Conservation (phyloP, 2,888 invertebrate species). For the Rugalucina vietnamica region DNA sequence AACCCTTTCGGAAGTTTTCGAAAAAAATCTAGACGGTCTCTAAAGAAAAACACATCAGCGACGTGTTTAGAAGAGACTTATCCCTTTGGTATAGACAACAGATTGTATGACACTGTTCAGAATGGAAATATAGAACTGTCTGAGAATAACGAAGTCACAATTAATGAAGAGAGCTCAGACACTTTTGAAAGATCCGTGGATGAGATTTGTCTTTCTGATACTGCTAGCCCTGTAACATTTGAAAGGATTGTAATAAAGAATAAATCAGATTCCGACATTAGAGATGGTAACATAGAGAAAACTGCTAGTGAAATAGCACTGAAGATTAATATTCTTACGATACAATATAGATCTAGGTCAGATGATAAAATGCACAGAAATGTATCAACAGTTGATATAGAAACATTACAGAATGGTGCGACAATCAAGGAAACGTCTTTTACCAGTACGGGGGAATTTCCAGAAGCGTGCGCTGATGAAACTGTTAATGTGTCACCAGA, state of each 20-base stretch:
- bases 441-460: not conserved
- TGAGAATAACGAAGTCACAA: not conserved
- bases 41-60: conserved; percentile 3
- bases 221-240: no score
- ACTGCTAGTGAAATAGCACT: not conserved
- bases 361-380: not conserved
- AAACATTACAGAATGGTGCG: not conserved
- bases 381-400: not conserved
- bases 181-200: no score
- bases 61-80: not conserved
- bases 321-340: not conserved
- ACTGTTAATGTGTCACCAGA: not conserved
- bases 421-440: not conserved
- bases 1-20: not conserved
- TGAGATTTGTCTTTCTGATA: no score
- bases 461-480: not conserved
- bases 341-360: not conserved
- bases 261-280: not conserved
- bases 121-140: not conserved
- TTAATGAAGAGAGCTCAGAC: no score
- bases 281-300: not conserved
- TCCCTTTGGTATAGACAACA: not conserved
- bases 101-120: not conserved
- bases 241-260: no score
- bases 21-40: not conserved